These are phyloP conservation scores for Cryptomyrus ogoouensis DNA, from an alignment of 2,113 vertebrate genomes.

Conservation along the genomic window DNA sequence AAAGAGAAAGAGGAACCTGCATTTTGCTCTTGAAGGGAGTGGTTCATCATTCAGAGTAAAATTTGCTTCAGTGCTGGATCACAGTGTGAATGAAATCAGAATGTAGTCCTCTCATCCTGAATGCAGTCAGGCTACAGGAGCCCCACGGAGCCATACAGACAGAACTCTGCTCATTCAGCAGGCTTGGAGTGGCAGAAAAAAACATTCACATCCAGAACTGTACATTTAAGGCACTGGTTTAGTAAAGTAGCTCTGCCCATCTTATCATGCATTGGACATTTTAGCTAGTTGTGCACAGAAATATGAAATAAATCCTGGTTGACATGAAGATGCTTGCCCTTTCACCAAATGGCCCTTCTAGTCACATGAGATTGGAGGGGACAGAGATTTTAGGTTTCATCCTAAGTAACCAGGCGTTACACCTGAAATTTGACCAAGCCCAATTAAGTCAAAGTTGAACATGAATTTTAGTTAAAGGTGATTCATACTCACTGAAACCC, in stretches of 20 bases:
- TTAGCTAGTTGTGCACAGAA: not conserved
- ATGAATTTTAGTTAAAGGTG: not conserved
- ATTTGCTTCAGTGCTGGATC: not conserved
- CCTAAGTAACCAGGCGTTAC: not conserved
- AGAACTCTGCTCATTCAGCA: not conserved
- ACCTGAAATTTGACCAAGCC: not conserved
- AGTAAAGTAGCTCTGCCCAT: not conserved
- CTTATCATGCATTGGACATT: not conserved
- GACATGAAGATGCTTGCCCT: not conserved
- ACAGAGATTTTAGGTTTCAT: not conserved
- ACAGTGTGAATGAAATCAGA: constrained; percentile 1
- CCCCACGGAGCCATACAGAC: not conserved
- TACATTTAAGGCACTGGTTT: not conserved
- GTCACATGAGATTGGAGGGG: not conserved
- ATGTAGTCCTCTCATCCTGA: not conserved
- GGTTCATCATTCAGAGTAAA: not conserved
- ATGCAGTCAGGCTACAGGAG: not conserved
- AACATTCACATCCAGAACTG: not conserved
- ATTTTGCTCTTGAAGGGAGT: not conserved
- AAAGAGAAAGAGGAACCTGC: not conserved
- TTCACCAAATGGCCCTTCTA: not conserved
- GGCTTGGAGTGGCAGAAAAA: not conserved
- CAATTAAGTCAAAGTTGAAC: not conserved
- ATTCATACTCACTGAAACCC: constrained; percentile 9
- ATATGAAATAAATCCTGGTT: not conserved